phyloP scores from a whole-genome alignment of 2,797 vertebrate genomes.

The Chaenodraco wilsoni region DNA sequence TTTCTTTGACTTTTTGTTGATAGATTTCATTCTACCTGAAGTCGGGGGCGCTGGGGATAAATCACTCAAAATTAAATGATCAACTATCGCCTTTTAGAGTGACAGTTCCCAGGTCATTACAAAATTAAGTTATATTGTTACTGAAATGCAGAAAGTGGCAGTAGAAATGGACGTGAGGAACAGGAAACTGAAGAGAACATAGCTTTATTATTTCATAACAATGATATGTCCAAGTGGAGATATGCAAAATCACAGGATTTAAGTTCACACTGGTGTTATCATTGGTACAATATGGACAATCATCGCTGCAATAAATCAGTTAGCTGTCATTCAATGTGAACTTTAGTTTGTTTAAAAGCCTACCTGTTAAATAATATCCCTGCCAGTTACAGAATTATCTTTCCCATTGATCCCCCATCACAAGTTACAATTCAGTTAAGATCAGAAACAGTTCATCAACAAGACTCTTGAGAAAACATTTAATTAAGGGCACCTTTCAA shows the following conservation, averaged over 20 bases:
- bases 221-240: background rate
- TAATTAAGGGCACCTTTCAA: background rate
- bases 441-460: background rate
- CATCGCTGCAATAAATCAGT: conserved; percentile 15
- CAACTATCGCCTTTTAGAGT: background rate
- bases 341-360: background rate
- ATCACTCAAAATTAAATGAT: background rate
- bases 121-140: background rate
- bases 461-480: background rate
- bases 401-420: background rate
- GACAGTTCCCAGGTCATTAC: background rate
- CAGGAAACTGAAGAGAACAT: background rate
- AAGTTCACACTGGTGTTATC: background rate
- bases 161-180: background rate
- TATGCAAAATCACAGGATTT: background rate
- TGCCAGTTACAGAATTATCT: background rate
- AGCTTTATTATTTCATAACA: conserved; percentile 33
- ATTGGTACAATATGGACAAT: conserved; percentile 9
- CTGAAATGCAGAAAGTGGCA: background rate
- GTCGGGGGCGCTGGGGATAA: background rate
- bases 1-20: background rate
- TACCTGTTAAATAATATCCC: background rate
- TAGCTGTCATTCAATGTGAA: conserved; percentile 23
- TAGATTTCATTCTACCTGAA: background rate
- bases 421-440: background rate